Evolutionary conservation across 2,797 vertebrate genomes (phyloP).

Genomic region (Spea hammondii): DNA sequence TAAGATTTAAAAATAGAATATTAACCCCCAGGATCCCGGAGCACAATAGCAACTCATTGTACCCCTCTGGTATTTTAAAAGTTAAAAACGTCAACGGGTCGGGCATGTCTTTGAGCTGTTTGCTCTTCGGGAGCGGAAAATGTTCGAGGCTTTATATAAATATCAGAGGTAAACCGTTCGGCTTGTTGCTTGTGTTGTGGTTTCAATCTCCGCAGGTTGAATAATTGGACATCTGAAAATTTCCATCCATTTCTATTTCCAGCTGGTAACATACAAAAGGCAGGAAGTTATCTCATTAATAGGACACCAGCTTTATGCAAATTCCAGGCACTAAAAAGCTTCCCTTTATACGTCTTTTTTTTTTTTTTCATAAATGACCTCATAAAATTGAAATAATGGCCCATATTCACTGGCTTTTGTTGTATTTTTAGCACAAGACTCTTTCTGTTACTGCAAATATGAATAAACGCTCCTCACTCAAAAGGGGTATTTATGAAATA

Average conservation of each 20-base stretch:
- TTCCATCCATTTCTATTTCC: constrained; percentile 79
- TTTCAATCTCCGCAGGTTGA: constrained; percentile 82
- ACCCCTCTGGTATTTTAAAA: too few relatives aligned
- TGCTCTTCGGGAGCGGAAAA: background rate
- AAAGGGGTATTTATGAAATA: constrained; percentile 81
- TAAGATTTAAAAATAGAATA: too few relatives aligned
- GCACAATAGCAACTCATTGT: too few relatives aligned
- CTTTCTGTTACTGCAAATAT: constrained; percentile 83
- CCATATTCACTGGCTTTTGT: constrained; percentile 79
- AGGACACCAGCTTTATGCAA: constrained; percentile 84
- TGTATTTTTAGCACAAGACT: constrained; percentile 84
- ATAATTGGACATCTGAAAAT: constrained; percentile 79
- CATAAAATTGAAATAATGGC: constrained; percentile 82
- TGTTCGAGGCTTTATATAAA: constrained; percentile 1
- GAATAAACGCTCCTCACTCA: constrained; percentile 76
- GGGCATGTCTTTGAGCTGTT: too few relatives aligned
- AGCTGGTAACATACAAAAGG: constrained; percentile 81
- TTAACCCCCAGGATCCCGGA: too few relatives aligned
- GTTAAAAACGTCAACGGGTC: too few relatives aligned
- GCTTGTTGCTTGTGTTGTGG: constrained; percentile 69
- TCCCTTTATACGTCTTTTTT: constrained; percentile 73
- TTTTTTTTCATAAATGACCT: constrained; percentile 76
- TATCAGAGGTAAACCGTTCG: constrained; percentile 68
- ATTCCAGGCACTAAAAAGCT: constrained; percentile 78
- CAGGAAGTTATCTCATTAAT: constrained; percentile 84